Conservation (phyloP, 1,140 invertebrate genomes). For the Thalassaphorura encarpata region DNA sequence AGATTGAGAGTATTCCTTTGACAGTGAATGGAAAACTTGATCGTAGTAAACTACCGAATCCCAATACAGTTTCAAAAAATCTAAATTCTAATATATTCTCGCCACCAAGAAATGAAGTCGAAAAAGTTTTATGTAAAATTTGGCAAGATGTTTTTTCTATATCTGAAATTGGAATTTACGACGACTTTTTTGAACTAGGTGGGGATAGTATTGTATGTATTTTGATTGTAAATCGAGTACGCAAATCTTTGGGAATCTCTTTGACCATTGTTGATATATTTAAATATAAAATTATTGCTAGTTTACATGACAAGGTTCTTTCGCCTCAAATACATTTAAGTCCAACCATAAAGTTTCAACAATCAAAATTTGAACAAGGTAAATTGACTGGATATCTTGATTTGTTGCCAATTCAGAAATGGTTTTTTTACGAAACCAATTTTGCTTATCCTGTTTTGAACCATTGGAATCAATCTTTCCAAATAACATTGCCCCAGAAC, state of each 20-base stretch:
- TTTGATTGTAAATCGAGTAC: not conserved
- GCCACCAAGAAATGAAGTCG: not conserved
- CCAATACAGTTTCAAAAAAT: not conserved
- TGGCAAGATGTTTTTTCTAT: slow-evolving; percentile 8
- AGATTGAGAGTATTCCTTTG: slow-evolving; percentile 1
- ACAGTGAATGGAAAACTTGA: slow-evolving; percentile 15
- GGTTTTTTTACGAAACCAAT: slow-evolving; percentile 1
- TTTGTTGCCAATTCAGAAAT: not conserved
- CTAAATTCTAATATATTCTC: not conserved
- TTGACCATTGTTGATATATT: no score
- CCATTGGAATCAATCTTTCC: no score
- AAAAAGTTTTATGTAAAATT: not conserved
- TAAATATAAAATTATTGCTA: no score
- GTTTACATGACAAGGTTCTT: no score
- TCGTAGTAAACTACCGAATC: slow-evolving; percentile 1
- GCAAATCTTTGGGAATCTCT: not conserved
- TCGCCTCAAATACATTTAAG: no score
- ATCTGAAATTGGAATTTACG: not conserved
- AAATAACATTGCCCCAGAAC: no score
- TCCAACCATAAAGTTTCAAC: no score
- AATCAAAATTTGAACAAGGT: not conserved
- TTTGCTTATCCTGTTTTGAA: no score
- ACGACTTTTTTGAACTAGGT: slow-evolving; percentile 13
- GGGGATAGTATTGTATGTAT: slow-evolving; percentile 6
- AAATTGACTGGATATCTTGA: not conserved